Conservation (phyloP, 2,888 invertebrate species). For the Dendrolimus pini region DNA sequence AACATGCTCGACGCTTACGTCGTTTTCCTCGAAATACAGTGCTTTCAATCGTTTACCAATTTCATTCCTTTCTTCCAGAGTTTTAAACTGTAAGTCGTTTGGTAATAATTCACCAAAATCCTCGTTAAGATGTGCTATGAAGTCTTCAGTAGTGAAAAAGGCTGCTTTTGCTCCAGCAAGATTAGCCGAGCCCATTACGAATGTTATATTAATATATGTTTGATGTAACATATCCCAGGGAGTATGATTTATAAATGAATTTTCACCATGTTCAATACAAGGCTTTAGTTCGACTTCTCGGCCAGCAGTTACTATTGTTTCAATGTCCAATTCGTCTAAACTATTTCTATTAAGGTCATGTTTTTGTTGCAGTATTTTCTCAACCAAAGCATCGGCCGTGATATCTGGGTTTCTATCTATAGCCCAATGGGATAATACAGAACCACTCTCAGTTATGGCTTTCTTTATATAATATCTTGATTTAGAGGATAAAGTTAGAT, state of each 20-base stretch:
- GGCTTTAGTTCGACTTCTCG: slow-evolving; percentile 34
- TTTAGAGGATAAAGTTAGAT: slow-evolving; percentile 38
- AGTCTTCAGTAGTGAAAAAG: slow-evolving; percentile 23
- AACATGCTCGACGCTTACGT: slow-evolving; percentile 24
- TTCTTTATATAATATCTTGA: slow-evolving; percentile 40
- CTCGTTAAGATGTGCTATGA: slow-evolving; percentile 30
- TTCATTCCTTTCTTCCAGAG: slow-evolving; percentile 16
- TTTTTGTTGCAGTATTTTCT: slow-evolving; percentile 27
- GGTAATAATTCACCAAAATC: slow-evolving; percentile 35
- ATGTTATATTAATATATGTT: slow-evolving; percentile 25
- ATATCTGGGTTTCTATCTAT: slow-evolving; percentile 42
- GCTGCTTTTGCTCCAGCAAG: slow-evolving; percentile 46
- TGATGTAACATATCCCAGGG: slow-evolving; percentile 39
- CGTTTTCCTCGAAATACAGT: slow-evolving; percentile 39
- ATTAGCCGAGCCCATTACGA: slow-evolving; percentile 48
- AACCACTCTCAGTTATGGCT: slow-evolving; percentile 57
- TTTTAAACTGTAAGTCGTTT: slow-evolving; percentile 38
- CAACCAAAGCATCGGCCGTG: slow-evolving; percentile 38
- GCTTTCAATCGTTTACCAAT: slow-evolving; percentile 27
- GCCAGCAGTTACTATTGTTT: slow-evolving; percentile 25
- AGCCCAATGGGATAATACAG: slow-evolving; percentile 48
- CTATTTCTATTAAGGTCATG: slow-evolving; percentile 12
- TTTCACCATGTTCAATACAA: slow-evolving; percentile 34
- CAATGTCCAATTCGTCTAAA: slow-evolving; percentile 19
- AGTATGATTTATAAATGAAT: slow-evolving; percentile 34